Percentiles rank a stretch among this genome's conserved stretches.
These are phyloP conservation scores for Mus caroli DNA, from an alignment of 2,797 vertebrate genomes.

Conservation along the genomic window DNA sequence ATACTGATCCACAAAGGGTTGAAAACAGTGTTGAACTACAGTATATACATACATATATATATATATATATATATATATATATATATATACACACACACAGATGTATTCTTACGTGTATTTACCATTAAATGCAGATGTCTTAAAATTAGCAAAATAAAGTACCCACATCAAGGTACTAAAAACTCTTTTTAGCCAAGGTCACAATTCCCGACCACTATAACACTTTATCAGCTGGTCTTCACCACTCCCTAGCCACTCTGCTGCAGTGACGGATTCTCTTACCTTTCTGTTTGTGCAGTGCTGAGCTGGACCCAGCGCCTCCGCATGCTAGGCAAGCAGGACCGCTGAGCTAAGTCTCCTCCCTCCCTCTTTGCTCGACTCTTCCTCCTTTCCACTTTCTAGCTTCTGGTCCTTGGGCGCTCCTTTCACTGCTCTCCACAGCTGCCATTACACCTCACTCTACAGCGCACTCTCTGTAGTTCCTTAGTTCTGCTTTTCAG, in stretches of 20 bases:
- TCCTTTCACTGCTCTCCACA: not conserved
- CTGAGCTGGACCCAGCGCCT: not conserved
- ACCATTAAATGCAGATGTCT: constrained; percentile 32
- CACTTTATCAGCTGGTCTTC: not conserved
- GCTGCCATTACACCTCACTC: not conserved
- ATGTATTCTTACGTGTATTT: constrained; percentile 20
- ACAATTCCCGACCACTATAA: not conserved
- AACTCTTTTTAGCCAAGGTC: not conserved
- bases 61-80: too few relatives aligned
- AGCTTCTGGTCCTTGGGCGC: not conserved
- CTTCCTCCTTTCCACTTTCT: not conserved
- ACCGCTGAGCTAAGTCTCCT: not conserved
- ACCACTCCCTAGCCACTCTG: not conserved
- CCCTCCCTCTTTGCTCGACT: not conserved
- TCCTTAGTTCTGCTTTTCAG: constrained; percentile 44
- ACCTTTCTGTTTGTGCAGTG: not conserved
- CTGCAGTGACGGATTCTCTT: not conserved
- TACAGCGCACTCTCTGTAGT: not conserved
- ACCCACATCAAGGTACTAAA: not conserved
- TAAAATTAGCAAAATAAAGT: constrained; percentile 51
- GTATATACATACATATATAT: too few relatives aligned
- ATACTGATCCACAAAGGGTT: constrained; percentile 41
- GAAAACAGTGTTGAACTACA: constrained; percentile 57
- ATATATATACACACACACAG: too few relatives aligned
- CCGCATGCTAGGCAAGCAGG: not conserved